These are phyloP conservation scores for Synergus laeviventris DNA, from an alignment of 2,888 invertebrate species.

Conservation along the genomic window DNA sequence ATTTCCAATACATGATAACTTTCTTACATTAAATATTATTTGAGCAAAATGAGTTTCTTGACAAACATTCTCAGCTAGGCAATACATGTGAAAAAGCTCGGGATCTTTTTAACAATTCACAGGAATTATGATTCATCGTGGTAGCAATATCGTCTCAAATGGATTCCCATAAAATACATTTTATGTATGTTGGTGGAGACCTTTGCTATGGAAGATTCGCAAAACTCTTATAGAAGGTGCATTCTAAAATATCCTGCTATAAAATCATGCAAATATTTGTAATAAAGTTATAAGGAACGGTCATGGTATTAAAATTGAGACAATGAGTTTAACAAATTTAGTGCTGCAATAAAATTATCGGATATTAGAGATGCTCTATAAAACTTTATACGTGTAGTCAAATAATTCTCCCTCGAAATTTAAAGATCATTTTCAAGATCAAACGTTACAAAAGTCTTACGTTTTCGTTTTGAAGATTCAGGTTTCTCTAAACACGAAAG, in stretches of 20 bases:
- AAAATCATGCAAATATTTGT: not conserved
- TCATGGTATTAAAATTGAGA: conserved; percentile 3
- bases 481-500: conserved; percentile 18
- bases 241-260: not conserved
- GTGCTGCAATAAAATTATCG: not conserved
- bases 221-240: not conserved
- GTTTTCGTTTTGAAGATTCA: not conserved
- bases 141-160: conserved; percentile 7
- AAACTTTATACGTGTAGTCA: not conserved
- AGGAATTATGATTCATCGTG: not conserved
- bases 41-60: not conserved
- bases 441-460: not conserved
- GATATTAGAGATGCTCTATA: not conserved
- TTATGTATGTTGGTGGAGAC: not conserved
- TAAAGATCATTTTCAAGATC: not conserved
- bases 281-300: not conserved
- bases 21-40: not conserved
- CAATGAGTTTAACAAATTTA: not conserved
- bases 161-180: conserved; percentile 15
- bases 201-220: not conserved
- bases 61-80: not conserved
- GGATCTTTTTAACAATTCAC: not conserved
- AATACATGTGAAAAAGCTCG: not conserved
- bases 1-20: not conserved
- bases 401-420: not conserved